Conservation (phyloP, 2,113 vertebrate species). For the Mastomys natalensis region DNA sequence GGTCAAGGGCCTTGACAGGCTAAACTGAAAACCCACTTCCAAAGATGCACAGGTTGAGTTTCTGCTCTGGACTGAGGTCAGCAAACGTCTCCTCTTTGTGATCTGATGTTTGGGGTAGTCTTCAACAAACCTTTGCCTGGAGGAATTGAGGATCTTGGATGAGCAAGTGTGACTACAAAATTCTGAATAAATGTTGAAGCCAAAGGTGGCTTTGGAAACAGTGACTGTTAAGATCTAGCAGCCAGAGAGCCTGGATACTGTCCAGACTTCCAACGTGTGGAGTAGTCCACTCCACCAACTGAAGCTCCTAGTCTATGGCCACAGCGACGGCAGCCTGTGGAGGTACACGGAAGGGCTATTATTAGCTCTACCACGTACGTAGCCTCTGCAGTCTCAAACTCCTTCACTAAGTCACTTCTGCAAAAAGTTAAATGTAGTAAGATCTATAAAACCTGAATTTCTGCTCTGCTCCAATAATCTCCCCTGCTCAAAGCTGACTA, state of each 20-base stretch:
- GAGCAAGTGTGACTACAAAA: not conserved
- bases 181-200: fast-evolving
- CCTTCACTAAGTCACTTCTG: not conserved
- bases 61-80: no score
- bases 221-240: no score
- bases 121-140: not conserved
- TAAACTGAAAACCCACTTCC: not conserved
- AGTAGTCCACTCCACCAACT: fast-evolving
- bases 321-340: fast-evolving
- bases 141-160: not conserved
- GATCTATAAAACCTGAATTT: not conserved
- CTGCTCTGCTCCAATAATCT: not conserved
- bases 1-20: not conserved
- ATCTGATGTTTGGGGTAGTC: not conserved
- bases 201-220: not conserved
- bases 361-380: not conserved
- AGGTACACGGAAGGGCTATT: not conserved
- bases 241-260: not conserved
- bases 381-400: not conserved
- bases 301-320: not conserved
- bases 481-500: not conserved
- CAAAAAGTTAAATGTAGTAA: no score
- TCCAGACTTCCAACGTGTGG: fast-evolving
- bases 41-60: fast-evolving
- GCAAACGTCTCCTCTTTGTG: not conserved